These are phyloP conservation scores for Manis crassicaudata DNA, from an alignment of 2,797 vertebrate genomes.

Conservation along the genomic window DNA sequence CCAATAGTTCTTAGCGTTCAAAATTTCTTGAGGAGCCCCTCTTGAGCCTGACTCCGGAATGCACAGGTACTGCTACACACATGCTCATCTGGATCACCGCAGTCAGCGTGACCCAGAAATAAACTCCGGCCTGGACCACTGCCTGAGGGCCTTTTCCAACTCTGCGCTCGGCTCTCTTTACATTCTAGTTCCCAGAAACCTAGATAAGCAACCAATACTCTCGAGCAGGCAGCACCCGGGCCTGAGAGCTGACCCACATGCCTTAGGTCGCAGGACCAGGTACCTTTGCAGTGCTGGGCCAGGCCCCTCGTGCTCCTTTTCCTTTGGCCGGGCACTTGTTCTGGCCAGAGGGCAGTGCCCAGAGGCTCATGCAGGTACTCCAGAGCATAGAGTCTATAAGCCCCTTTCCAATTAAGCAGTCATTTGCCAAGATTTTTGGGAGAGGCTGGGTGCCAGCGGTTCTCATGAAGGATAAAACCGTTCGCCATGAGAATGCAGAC, in stretches of 20 bases:
- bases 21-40: neutral
- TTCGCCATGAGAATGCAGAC: neutral
- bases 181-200: neutral
- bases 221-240: neutral
- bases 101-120: neutral
- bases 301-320: neutral
- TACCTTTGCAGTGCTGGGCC: neutral
- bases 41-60: neutral
- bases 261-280: neutral
- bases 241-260: neutral
- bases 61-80: neutral
- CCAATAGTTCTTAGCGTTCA: neutral
- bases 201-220: neutral
- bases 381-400: neutral
- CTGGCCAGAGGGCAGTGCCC: neutral
- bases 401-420: neutral
- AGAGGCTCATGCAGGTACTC: neutral
- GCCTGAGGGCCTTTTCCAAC: neutral
- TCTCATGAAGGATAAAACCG: neutral
- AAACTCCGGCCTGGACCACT: neutral
- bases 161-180: neutral
- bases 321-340: neutral
- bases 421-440: neutral
- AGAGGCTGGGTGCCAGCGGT: neutral
- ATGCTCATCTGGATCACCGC: neutral